These are phyloP conservation scores for Paramuricea clavata DNA, from an alignment of 92 coral and sea anemone species.

Conservation along the genomic window DNA sequence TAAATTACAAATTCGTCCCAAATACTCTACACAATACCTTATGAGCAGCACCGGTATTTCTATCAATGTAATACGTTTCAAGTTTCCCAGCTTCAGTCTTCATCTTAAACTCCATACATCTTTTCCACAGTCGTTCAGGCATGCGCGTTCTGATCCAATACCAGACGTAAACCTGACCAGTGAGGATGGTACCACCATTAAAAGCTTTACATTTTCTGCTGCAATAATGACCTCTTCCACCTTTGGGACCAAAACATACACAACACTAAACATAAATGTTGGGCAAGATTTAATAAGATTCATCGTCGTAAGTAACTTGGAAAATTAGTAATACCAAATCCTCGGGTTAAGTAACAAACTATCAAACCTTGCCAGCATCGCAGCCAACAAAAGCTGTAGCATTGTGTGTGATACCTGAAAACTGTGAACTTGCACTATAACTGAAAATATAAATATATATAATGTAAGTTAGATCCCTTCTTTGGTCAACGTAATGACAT, in stretches of 20 bases:
- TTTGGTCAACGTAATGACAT: too few species aligned
- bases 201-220: neutral
- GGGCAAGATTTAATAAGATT: too few species aligned
- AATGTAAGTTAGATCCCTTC: too few species aligned
- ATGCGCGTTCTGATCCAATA: slow-evolving; percentile 6
- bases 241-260: slow-evolving; percentile 25
- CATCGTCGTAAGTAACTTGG: too few species aligned
- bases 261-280: neutral
- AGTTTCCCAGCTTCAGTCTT: neutral
- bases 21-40: too few species aligned
- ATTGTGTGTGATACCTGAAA: neutral
- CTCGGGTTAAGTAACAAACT: too few species aligned
- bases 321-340: too few species aligned
- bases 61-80: neutral
- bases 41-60: slow-evolving; percentile 3
- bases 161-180: neutral
- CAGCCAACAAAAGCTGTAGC: slow-evolving; percentile 1
- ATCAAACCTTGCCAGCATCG: neutral
- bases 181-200: neutral
- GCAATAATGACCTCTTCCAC: slow-evolving; percentile 17
- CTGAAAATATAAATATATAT: neutral
- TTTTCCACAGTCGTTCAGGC: slow-evolving; percentile 1
- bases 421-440: neutral
- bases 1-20: too few species aligned
- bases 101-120: slow-evolving; percentile 19